Evolutionary conservation across 2,888 invertebrate genomes (phyloP).

Genomic region (Synanthedon tipuliformis): DNA sequence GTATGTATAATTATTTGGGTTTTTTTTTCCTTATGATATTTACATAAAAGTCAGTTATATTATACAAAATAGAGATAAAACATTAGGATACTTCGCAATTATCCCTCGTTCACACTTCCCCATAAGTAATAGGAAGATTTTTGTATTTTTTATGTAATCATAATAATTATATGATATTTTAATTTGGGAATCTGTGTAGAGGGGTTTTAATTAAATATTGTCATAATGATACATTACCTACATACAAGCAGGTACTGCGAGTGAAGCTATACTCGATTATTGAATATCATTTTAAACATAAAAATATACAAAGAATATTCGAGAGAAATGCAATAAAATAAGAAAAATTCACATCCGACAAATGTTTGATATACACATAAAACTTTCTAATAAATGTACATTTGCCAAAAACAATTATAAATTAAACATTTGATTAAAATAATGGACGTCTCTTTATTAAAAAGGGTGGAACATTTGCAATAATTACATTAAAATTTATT

Average conservation of each 20-base stretch:
- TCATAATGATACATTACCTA: constrained; percentile 34
- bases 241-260: constrained; percentile 51
- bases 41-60: neutral
- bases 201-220: constrained; percentile 26
- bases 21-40: neutral
- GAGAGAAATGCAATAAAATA: neutral
- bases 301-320: neutral
- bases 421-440: neutral
- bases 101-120: no score
- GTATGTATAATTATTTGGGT: neutral
- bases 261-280: neutral
- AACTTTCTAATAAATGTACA: no score
- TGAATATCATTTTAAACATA: neutral
- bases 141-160: no score
- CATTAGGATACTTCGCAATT: constrained; percentile 6
- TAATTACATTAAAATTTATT: neutral
- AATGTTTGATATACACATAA: neutral
- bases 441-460: neutral
- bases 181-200: neutral
- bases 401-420: neutral
- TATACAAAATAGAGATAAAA: constrained; percentile 15
- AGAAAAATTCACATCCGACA: neutral
- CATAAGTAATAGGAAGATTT: no score
- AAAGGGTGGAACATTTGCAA: neutral
- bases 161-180: neutral